Base-by-base conservation (phyloP, 2,888 invertebrate genomes). In the Himalopsyche japonica region DNA sequence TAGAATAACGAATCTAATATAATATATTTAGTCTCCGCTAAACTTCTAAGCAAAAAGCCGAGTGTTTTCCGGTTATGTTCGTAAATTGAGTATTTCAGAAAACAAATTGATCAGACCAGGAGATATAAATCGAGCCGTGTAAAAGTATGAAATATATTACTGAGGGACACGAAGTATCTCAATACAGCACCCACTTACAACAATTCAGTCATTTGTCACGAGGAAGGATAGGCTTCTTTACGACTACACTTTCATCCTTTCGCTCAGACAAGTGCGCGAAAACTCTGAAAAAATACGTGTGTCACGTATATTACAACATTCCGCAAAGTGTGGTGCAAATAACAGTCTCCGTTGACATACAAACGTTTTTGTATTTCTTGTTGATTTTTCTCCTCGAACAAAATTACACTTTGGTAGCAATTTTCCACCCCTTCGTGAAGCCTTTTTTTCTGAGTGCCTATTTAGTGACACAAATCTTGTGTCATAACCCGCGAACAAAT, bases 151-250 rank as follows among this genome's bases (percentile, higher is more conserved):
- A 57, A 57, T 57, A 57, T 57, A 57, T 57, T 57, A 57, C 57
- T 20, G 24, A 32, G 18, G 57, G 43, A 47, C 37, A 20, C 20
- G 27, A 81, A 49, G 48, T 79, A 57, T 82, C 82, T 82, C 82
- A 82, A 82, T 82, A 82, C 82, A 78, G 78, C 80, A 82, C 80
- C 82, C 83, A 81, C 85, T 81, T 83, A 83, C 81, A 81, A 76
- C 81, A 83, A 78, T 83, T 81, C 81, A 85, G 83, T 85, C 82
- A 83, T 85, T 85, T 85, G 83, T 85, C 85, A 85, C 79, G 57
- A 27, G 15, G 47, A 20, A 80, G 81, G 85, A 77, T 49, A 30
- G 79, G 47, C 34, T 76, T 57, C 48, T 81, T 81, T 57, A 47
- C 70, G 48, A 32, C 27, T 20, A 15, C 48, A 34, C 82, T 47